phyloP scores from a whole-genome alignment of 2,797 vertebrate genomes.

The Enteromius afrohamiltoni region DNA sequence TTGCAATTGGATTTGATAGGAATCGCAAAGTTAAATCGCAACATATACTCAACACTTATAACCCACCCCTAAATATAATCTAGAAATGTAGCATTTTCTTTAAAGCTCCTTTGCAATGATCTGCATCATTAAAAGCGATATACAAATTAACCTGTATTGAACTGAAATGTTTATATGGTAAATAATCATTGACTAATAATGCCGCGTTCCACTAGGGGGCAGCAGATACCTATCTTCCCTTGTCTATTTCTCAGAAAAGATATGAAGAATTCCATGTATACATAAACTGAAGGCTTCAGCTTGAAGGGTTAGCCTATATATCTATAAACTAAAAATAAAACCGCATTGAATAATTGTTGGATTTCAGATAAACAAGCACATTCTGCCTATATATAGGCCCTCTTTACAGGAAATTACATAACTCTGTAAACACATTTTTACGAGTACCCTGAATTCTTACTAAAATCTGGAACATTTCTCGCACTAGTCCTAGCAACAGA shows the following conservation, averaged over 20 bases:
- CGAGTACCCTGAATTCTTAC: background rate
- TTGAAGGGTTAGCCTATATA: no score
- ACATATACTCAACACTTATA: no score
- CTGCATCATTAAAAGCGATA: no score
- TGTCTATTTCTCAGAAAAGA: background rate
- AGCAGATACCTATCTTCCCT: constrained; percentile 22
- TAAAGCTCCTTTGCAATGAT: no score
- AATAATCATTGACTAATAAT: background rate
- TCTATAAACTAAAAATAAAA: background rate
- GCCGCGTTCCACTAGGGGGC: constrained; percentile 48
- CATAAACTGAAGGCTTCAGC: background rate
- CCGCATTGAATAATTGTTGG: background rate
- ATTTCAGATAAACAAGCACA: background rate
- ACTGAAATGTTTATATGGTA: background rate
- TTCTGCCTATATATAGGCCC: background rate
- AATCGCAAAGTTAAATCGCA: no score
- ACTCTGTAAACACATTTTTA: background rate
- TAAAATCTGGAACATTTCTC: constrained; percentile 1
- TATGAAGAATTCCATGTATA: background rate
- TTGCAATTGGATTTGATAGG: no score
- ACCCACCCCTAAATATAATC: no score
- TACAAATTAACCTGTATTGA: no score
- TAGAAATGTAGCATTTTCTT: no score
- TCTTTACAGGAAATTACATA: background rate
- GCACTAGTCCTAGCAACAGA: constrained; percentile 9